phyloP scores from a whole-genome alignment of 2,797 vertebrate genomes.

The Enteromius trimaculatus region DNA sequence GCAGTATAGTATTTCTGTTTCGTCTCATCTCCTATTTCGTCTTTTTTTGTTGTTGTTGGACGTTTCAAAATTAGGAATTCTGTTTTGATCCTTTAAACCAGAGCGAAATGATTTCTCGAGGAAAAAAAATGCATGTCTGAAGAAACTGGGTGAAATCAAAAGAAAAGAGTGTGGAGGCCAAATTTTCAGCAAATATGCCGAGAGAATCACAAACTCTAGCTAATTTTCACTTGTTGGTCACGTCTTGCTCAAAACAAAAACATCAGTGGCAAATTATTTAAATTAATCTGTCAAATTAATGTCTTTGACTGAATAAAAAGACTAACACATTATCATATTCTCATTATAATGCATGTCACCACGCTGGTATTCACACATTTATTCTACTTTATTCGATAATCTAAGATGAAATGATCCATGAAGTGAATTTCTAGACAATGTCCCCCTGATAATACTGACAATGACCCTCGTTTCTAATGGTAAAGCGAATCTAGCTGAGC shows the following conservation, averaged over 20 bases:
- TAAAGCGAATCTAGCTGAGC: neutral
- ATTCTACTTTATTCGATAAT: neutral
- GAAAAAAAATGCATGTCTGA: conserved; percentile 3
- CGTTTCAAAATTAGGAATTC: conserved; percentile 66
- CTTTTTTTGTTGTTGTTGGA: conserved; percentile 35
- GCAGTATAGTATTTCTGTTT: conserved; percentile 64
- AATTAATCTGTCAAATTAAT: neutral
- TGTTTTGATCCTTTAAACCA: conserved; percentile 66
- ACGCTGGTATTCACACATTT: conserved; percentile 2
- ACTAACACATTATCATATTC: neutral
- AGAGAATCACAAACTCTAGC: conserved; percentile 14
- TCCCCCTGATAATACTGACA: neutral
- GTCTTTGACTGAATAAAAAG: neutral
- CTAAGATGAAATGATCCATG: conserved; percentile 4
- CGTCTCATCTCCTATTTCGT: neutral
- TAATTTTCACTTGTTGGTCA: conserved; percentile 48
- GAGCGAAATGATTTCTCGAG: conserved; percentile 59
- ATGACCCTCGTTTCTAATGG: conserved; percentile 14
- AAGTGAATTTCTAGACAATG: conserved; percentile 11
- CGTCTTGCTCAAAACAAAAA: conserved; percentile 1
- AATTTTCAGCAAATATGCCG: neutral
- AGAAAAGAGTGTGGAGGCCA: neutral
- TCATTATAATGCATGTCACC: neutral
- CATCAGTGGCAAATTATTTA: neutral
- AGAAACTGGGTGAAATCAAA: conserved; percentile 1